Evolutionary conservation across 2,113 vertebrate species (phyloP).

Genomic region (Megalops atlanticus): DNA sequence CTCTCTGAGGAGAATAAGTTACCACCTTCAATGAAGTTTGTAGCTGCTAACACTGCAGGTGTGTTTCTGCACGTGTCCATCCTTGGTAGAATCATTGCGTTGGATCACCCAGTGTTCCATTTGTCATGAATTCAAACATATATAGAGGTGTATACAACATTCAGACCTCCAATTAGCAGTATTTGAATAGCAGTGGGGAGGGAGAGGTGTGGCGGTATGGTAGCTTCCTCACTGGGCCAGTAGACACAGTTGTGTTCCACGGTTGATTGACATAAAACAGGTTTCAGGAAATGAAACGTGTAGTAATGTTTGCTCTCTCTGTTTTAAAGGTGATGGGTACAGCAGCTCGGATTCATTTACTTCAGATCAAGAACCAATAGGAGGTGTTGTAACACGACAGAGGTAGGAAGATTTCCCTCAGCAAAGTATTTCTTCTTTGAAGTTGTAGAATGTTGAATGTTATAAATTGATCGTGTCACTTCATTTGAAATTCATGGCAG

Average conservation of each 20-base stretch:
- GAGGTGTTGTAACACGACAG: constrained; percentile 81
- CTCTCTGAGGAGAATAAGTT: constrained; percentile 89
- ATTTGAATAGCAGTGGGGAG: too few relatives aligned
- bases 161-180: too few relatives aligned
- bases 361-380: constrained; percentile 92
- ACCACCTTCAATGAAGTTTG: constrained; percentile 86
- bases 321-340: constrained; percentile 83
- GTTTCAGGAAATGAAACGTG: not conserved
- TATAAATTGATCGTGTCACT: too few relatives aligned
- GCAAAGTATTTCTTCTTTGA: too few relatives aligned
- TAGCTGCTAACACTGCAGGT: constrained; percentile 87
- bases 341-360: constrained; percentile 96
- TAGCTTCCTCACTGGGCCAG: too few relatives aligned
- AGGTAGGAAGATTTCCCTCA: constrained; percentile 73
- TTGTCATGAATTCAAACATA: not conserved
- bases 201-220: too few relatives aligned
- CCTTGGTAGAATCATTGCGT: not conserved
- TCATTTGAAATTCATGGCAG: too few relatives aligned
- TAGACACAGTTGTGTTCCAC: too few relatives aligned
- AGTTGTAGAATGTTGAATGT: too few relatives aligned
- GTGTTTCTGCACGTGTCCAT: constrained; percentile 42
- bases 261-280: not conserved
- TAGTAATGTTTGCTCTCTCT: not conserved
- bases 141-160: too few relatives aligned
- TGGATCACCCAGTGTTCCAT: not conserved